Percentiles rank a stretch among this genome's conserved stretches.
phyloP scores from a whole-genome alignment of 2,797 vertebrate genomes.

The Cephalopachus bancanus region DNA sequence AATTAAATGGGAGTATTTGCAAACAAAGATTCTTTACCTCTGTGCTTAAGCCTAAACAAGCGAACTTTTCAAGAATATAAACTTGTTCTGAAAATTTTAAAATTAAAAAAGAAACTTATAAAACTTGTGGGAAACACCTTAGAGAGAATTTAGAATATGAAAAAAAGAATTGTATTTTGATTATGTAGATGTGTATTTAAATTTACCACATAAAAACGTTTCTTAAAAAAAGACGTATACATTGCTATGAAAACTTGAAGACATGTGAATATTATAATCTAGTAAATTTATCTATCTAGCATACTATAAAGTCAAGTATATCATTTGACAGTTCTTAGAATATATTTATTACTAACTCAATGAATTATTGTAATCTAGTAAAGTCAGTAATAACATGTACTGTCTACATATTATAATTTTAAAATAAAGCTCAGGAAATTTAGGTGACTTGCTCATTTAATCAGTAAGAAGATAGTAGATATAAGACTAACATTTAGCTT shows the following conservation, averaged over 20 bases:
- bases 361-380: not conserved
- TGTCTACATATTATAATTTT: not conserved
- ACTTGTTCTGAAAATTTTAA: not conserved
- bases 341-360: not conserved
- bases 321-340: not conserved
- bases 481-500: not conserved
- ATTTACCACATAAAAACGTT: not conserved
- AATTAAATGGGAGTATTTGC: too few relatives aligned
- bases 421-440: conserved; percentile 4
- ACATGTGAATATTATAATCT: not conserved
- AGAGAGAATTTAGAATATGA: not conserved
- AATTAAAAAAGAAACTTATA: too few relatives aligned
- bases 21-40: not conserved
- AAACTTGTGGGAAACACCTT: not conserved
- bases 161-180: not conserved
- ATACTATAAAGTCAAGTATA: not conserved
- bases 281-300: not conserved
- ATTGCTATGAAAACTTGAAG: not conserved
- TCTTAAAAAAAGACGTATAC: not conserved
- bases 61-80: not conserved
- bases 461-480: not conserved
- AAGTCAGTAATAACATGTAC: not conserved
- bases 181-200: not conserved
- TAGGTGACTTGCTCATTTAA: not conserved
- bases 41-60: not conserved